Percentiles rank a stretch among this genome's conserved stretches.
Evolutionary conservation across 2,797 vertebrate genomes (phyloP).

Genomic region (Oceanodroma leucorhoa): DNA sequence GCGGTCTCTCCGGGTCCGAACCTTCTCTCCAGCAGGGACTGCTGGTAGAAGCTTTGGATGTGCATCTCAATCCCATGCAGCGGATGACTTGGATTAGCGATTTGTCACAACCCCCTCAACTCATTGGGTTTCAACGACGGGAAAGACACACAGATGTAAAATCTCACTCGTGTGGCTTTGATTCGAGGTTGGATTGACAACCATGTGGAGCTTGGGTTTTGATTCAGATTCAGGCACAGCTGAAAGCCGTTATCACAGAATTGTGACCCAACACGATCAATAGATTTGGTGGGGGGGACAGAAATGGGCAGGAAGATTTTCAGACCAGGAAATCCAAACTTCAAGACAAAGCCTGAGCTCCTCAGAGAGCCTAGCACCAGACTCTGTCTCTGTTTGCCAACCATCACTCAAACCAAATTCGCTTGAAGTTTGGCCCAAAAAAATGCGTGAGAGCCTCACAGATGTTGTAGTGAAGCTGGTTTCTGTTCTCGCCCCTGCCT

Average conservation of each 20-base stretch:
- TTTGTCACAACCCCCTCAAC: neutral
- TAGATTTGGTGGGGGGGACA: neutral
- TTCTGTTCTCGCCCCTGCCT: neutral
- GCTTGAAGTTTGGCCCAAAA: neutral
- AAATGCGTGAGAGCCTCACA: rapidly evolving
- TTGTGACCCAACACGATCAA: neutral
- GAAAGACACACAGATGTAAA: neutral
- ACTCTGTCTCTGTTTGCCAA: neutral
- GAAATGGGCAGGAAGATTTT: neutral
- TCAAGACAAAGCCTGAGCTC: neutral
- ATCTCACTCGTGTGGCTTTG: neutral
- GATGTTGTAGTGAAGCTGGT: neutral
- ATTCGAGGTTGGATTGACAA: neutral
- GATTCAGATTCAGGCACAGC: neutral
- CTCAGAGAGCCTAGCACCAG: rapidly evolving
- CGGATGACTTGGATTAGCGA: neutral
- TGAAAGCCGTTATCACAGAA: neutral
- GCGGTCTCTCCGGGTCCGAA: neutral
- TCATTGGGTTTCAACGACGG: neutral
- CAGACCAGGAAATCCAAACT: neutral
- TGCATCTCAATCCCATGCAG: neutral
- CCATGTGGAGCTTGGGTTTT: neutral
- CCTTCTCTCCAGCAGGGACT: neutral
- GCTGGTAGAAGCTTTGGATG: neutral
- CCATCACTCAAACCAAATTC: neutral